Base-by-base conservation (phyloP, 2,888 invertebrate species). In the Tetanocera ferruginea region DNA sequence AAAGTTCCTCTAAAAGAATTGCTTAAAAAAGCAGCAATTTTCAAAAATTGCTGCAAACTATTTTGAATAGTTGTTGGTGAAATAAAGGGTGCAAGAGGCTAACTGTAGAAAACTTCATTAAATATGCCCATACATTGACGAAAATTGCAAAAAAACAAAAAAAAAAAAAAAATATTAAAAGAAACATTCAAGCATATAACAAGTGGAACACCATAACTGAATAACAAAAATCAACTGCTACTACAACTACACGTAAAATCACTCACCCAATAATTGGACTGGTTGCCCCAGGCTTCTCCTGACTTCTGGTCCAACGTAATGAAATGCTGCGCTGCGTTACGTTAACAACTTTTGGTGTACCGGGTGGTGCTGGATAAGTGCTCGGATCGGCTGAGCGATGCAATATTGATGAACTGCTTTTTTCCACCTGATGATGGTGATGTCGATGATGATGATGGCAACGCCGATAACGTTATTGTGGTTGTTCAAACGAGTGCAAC, bases 311-410 rank as follows among this genome's bases (percentile, higher is more conserved):
- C 94, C 94, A 93, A 9, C 93, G 91, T 31, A 93, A 86, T 43
- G 92, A 91, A 69, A 93, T 91, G 81, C 92, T 92, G 72, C 91
- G 92, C 83, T 93, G 93, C 8, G 94, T 94, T 34, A 91, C 93
- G 89, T 92, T 95, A 83, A 92, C 91, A 83, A 91, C 93, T 90
- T 92, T 93, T 79, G 92, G 94, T 83, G 94, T 92, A 76, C 93
- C 92, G 3, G 96, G 96, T 28, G 95, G 93, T 75, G 93, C 93
- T 3, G 96, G 96, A 86, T 93, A 91, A 6, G 92, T 92, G 76
- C 92, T 92, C 57, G 94, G 93, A 89, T 95, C 94, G 14, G 95
- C 93, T 80, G 94, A 93, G 75, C 93, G 92, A 86, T 94, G 94
- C 81, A 94, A 91, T n/a, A 92, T 92, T 78, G 91, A 91, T 76